Percentiles rank a stretch among this genome's conserved stretches.
phyloP scores from a whole-genome alignment of 1,140 invertebrate species.

The Hypsibius dujardini region DNA sequence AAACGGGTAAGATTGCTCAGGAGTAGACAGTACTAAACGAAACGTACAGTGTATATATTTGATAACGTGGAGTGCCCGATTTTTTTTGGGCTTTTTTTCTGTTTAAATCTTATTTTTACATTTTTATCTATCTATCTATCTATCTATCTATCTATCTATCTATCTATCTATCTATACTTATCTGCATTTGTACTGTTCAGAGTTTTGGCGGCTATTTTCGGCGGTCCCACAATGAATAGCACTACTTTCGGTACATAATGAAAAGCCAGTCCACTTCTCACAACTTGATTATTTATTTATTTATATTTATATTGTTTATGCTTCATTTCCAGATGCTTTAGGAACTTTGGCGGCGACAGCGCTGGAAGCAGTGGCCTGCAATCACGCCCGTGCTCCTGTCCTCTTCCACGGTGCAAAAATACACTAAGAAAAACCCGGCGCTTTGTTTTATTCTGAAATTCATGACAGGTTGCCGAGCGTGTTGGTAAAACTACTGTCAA shows the following conservation, averaged over 20 bases:
- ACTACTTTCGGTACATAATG: background rate
- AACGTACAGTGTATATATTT: too few species aligned
- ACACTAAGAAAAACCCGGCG: background rate
- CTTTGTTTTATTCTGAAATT: too few species aligned
- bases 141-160: too few species aligned
- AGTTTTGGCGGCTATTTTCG: background rate
- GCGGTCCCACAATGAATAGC: slow-evolving; percentile 5
- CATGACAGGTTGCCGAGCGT: too few species aligned
- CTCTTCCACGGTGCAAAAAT: slow-evolving; percentile 5
- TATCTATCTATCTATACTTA: too few species aligned
- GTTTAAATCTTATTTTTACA: too few species aligned
- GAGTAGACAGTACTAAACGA: too few species aligned
- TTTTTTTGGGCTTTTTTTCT: too few species aligned
- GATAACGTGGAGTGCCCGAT: too few species aligned
- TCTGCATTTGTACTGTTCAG: background rate
- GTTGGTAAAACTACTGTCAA: too few species aligned
- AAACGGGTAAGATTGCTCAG: background rate
- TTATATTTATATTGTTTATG: background rate
- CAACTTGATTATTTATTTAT: background rate
- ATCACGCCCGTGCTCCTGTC: background rate
- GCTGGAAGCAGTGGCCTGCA: background rate
- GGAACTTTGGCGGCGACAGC: background rate
- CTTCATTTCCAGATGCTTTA: background rate
- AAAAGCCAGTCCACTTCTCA: too few species aligned
- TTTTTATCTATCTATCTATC: too few species aligned